These are phyloP conservation scores for Bombus haemorrhoidalis DNA, from an alignment of 1,140 invertebrate genomes.

Conservation along the genomic window DNA sequence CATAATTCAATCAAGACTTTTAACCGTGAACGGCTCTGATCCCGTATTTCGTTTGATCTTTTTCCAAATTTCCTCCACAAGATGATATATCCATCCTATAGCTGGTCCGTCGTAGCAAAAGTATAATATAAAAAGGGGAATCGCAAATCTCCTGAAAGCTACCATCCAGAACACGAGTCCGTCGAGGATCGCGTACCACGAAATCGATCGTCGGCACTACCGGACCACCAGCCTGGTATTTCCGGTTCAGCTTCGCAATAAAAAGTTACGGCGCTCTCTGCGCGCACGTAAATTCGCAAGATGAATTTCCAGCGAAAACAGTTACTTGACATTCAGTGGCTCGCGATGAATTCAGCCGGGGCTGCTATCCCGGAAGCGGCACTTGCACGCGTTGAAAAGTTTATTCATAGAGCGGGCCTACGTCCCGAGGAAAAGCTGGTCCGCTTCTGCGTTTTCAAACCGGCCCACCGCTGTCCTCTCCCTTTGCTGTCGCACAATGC, in stretches of 20 bases:
- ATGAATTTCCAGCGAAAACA: conserved; percentile 53
- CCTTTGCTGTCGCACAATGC: conserved; percentile 1
- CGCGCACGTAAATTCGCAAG: conserved; percentile 19
- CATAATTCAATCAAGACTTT: not conserved
- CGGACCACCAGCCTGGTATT: not conserved
- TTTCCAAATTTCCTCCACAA: not conserved
- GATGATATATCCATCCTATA: not conserved
- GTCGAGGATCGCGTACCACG: not conserved
- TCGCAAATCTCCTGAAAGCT: not conserved
- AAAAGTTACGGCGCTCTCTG: conserved; percentile 41
- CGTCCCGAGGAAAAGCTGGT: conserved; percentile 14
- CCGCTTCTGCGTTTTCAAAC: conserved; percentile 28
- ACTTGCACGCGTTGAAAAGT: conserved; percentile 70
- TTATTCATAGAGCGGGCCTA: conserved; percentile 62
- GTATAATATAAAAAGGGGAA: not conserved
- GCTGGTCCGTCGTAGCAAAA: not conserved
- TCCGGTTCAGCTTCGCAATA: conserved; percentile 5
- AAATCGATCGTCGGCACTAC: not conserved
- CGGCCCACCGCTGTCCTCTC: not conserved
- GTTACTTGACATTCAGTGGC: conserved; percentile 56
- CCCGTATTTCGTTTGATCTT: not conserved
- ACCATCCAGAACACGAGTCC: not conserved
- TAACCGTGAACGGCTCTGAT: not conserved
- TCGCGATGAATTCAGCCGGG: conserved; percentile 27
- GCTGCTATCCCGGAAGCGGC: conserved; percentile 19